Evolutionary conservation across 2,797 vertebrate genomes (phyloP).

Genomic region (Diglossa cyanea): DNA sequence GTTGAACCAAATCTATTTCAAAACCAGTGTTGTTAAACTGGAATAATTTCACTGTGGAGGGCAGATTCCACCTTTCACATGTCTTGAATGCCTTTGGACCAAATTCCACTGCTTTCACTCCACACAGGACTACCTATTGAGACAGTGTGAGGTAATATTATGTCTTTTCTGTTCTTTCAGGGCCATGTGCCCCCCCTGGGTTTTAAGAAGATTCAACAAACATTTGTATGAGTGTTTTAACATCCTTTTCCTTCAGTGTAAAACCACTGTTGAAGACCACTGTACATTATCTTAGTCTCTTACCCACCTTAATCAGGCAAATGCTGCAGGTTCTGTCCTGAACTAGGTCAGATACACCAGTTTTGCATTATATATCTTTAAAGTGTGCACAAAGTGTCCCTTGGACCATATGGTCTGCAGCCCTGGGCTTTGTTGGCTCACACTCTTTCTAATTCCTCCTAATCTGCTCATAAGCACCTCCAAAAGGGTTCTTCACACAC

Average conservation of each 20-base stretch:
- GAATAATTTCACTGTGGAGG: not conserved
- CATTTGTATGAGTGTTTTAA: not conserved
- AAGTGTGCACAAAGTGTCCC: not conserved
- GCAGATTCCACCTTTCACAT: not conserved
- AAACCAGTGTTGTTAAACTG: not conserved
- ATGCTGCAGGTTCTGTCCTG: not conserved
- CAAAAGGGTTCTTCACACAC: not conserved
- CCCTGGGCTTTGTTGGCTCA: not conserved
- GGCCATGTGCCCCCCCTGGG: not conserved
- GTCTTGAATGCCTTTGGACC: not conserved
- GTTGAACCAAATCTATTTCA: not conserved
- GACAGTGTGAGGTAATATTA: not conserved
- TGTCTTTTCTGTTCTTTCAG: not conserved
- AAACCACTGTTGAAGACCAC: not conserved
- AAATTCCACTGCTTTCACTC: not conserved
- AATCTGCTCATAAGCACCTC: conserved; percentile 24
- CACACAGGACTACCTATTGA: not conserved
- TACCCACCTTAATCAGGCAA: not conserved
- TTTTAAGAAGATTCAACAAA: not conserved
- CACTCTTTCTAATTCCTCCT: not conserved
- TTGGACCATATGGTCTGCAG: not conserved
- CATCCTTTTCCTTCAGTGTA: not conserved
- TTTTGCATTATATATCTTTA: not conserved
- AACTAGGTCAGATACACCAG: not conserved
- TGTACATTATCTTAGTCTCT: not conserved